Base-by-base conservation (phyloP, 2,113 vertebrate species). In the Chionodraco myersi region DNA sequence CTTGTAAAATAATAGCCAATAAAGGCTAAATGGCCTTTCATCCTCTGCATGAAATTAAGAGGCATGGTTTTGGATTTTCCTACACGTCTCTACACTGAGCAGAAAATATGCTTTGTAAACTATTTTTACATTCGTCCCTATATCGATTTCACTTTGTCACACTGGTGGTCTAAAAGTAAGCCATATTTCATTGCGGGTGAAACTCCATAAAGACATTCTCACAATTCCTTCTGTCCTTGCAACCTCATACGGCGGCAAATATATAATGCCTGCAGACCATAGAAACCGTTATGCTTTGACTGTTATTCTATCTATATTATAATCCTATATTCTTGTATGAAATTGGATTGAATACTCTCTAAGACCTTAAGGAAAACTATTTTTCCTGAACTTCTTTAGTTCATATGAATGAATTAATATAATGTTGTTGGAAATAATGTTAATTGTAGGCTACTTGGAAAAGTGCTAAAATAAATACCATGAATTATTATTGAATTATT, bases 121-220 rank as follows among this genome's bases (percentile, higher is more conserved):
- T 41, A 64, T 16, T 60, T 59, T 47, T 26, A 65, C 70, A 75
- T 84, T 53, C 68, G 70, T 53, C n/a, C 36, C 30, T 45, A 3
- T 44, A 65, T 72, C 30, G 9, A 26, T 51, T 63, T 58, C 16
- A 36, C 18, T 60, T 45, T 66, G 63, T 66, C 18, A 56, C 57
- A 52, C n/a, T 49, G 61, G 61, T 77, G 61, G 48, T 67, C 54
- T 56, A 16, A 52, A 30, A 16, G 51, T 30, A 12, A 58, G 18
- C 2, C 15, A n/a, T 18, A 52, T 65, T 65, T 47, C 18, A 60
- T 61, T 15, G 15, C 2, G 0, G 47, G 21, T 18, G 34, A 54
- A 68, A 61, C 9, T 68, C 6, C 54, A 5, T 5, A 2, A 66
- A 47, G 12, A 13, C 3, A 30, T 58, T 26, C 36, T 41, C 36